phyloP scores from a whole-genome alignment of 2,888 invertebrate species.

The Didymodactylos carnosus region DNA sequence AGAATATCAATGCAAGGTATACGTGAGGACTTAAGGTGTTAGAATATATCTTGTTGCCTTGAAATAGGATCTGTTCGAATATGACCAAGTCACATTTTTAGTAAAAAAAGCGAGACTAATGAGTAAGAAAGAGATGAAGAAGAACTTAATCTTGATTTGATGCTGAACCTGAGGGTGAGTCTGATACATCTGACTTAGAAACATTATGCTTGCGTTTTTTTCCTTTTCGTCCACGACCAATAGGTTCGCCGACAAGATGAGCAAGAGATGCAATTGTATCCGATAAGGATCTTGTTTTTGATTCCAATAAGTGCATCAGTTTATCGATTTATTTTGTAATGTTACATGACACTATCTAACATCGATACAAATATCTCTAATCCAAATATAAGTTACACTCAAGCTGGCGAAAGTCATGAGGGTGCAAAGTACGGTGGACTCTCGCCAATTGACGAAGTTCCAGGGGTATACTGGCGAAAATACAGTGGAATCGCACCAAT shows the following conservation, averaged over 20 bases:
- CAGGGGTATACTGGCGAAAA: too few relatives aligned
- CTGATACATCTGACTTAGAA: background rate
- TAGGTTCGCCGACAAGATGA: background rate
- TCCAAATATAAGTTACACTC: too few relatives aligned
- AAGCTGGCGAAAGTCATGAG: too few relatives aligned
- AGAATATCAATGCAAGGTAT: too few relatives aligned
- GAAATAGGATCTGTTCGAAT: background rate
- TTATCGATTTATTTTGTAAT: background rate
- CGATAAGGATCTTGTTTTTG: background rate
- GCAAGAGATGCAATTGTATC: background rate
- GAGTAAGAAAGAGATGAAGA: background rate
- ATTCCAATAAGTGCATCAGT: background rate
- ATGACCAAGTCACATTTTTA: background rate
- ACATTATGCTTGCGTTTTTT: background rate
- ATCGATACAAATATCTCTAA: too few relatives aligned
- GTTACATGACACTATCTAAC: too few relatives aligned
- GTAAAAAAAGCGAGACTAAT: background rate
- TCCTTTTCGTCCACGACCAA: background rate
- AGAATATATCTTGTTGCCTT: too few relatives aligned
- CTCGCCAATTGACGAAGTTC: too few relatives aligned
- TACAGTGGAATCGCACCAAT: too few relatives aligned
- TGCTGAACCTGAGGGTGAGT: background rate
- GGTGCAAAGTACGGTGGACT: too few relatives aligned
- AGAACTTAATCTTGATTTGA: background rate
- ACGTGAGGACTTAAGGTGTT: too few relatives aligned